A percentile compares a stretch with the other conserved stretches of the same genome.
Evolutionary conservation across 2,113 vertebrate species (phyloP).

Genomic region (Centropus unirufus): DNA sequence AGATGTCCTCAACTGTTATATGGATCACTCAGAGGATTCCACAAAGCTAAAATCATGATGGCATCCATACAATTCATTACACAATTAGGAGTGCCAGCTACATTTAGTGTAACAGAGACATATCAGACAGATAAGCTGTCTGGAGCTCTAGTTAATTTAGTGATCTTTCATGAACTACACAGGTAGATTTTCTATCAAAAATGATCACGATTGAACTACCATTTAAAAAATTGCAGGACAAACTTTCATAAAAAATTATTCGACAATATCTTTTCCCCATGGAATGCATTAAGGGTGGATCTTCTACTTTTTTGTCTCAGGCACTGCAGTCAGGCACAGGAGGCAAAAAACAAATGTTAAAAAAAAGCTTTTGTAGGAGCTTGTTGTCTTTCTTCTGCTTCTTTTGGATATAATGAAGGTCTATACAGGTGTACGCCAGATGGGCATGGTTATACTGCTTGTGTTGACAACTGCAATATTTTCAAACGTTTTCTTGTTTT

Average conservation of each 20-base stretch:
- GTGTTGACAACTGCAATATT: constrained; percentile 46
- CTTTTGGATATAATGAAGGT: constrained; percentile 7
- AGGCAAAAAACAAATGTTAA: background rate
- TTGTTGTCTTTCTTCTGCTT: background rate
- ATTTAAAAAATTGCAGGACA: background rate
- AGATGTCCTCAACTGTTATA: background rate
- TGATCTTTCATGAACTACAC: background rate
- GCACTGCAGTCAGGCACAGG: background rate
- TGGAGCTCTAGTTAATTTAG: background rate
- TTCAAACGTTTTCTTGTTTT: constrained; percentile 50
- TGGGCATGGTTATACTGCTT: constrained; percentile 27
- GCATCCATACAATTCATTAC: background rate
- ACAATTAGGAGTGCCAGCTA: background rate
- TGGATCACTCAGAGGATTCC: background rate
- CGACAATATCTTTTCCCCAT: background rate
- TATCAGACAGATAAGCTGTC: background rate
- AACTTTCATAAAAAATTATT: background rate
- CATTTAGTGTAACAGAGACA: background rate
- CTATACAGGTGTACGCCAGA: constrained; percentile 68
- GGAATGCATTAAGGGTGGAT: background rate
- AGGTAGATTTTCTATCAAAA: background rate
- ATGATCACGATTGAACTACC: accelerated
- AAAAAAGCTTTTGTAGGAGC: constrained; percentile 16
- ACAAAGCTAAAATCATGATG: background rate
- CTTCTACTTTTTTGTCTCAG: background rate